phyloP scores from a whole-genome alignment of 2,888 invertebrate species.

The Lepidocyrtinus sp. region DNA sequence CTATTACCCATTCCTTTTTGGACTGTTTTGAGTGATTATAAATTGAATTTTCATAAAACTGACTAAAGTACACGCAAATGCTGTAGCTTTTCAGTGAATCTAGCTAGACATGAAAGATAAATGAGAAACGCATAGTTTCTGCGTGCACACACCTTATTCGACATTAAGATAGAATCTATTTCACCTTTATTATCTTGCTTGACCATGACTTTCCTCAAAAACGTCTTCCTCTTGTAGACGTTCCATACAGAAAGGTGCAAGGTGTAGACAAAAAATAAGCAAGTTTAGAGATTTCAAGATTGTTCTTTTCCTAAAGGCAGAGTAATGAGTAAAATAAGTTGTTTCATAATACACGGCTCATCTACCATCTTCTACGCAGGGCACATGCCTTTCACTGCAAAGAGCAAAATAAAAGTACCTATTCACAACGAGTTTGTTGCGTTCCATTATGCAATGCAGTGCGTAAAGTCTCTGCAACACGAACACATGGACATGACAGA shows the following conservation, averaged over 20 bases:
- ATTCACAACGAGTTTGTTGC: background rate
- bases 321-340: slow-evolving; percentile 3
- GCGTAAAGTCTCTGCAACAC: background rate
- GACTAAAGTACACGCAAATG: no score
- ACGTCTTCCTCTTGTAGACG: slow-evolving; percentile 1
- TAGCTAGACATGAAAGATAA: no score
- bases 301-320: background rate
- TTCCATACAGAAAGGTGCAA: background rate
- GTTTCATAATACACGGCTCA: background rate
- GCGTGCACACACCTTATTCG: slow-evolving; percentile 6
- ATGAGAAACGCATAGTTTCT: no score
- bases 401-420: background rate
- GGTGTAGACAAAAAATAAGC: slow-evolving; percentile 24
- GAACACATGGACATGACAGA: slow-evolving; percentile 26
- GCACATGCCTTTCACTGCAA: slow-evolving; percentile 20
- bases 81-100: no score
- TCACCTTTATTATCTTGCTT: slow-evolving; percentile 9
- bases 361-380: slow-evolving; percentile 10
- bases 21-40: no score
- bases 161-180: slow-evolving; percentile 13
- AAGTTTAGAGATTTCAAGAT: slow-evolving; percentile 18
- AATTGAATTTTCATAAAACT: no score
- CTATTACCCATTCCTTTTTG: no score
- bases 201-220: background rate
- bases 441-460: background rate